Evolutionary conservation across 2,797 vertebrate genomes (phyloP).

Genomic region (Trachops cirrhosus): DNA sequence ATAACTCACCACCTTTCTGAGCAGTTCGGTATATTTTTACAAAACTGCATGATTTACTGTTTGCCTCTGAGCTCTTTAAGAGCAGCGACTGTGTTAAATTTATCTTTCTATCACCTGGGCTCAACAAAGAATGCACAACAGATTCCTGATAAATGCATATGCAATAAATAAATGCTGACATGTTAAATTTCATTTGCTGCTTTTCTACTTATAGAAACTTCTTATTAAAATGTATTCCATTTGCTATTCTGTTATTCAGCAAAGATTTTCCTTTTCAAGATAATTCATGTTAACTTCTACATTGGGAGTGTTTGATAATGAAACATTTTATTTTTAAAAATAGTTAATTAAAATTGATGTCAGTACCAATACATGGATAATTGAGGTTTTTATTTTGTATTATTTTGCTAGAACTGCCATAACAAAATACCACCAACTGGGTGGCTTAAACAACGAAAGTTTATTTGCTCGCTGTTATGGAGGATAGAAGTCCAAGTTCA

Average conservation of each 20-base stretch:
- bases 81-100: background rate
- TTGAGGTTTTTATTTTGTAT: background rate
- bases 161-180: background rate
- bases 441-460: background rate
- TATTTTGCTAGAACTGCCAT: background rate
- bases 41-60: background rate
- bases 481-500: background rate
- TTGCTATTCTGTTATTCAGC: background rate
- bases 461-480: background rate
- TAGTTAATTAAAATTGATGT: background rate
- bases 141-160: background rate
- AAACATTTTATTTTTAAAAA: conserved; percentile 27
- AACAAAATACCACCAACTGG: background rate
- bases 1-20: background rate
- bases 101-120: background rate
- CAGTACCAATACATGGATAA: background rate
- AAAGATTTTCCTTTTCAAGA: background rate
- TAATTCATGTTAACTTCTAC: background rate
- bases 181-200: background rate
- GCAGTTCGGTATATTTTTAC: background rate
- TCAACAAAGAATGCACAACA: background rate
- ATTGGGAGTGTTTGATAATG: background rate
- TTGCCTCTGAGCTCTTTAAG: background rate
- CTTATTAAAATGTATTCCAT: background rate
- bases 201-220: background rate